Percentiles rank a stretch among this genome's conserved stretches.
Conservation (phyloP, 2,888 invertebrate genomes). For the Nysson spinosus region DNA sequence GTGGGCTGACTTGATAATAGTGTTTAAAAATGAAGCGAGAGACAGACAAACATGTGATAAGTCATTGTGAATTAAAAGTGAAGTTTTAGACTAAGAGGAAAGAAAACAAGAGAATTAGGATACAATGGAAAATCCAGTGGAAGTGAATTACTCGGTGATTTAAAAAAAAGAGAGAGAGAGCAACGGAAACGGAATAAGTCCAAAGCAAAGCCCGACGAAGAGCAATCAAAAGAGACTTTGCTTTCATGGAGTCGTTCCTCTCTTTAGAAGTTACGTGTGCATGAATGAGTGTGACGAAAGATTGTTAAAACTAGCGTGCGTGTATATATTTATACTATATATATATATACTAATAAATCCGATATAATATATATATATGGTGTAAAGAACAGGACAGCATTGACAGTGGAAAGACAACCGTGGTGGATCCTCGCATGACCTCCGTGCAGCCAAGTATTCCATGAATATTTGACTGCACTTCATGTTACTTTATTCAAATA, state of each 20-base stretch:
- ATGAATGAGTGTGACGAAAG: slow-evolving; percentile 67
- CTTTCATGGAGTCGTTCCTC: slow-evolving; percentile 70
- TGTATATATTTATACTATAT: slow-evolving; percentile 76
- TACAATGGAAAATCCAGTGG: slow-evolving; percentile 45
- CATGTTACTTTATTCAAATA: slow-evolving; percentile 76
- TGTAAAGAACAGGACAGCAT: slow-evolving; percentile 67
- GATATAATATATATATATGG: slow-evolving; percentile 71
- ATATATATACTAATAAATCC: slow-evolving; percentile 68
- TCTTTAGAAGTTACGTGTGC: slow-evolving; percentile 67
- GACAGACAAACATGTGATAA: slow-evolving; percentile 75
- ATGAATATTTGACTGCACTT: slow-evolving; percentile 75
- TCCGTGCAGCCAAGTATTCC: slow-evolving; percentile 74
- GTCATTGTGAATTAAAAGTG: slow-evolving; percentile 74
- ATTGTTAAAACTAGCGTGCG: slow-evolving; percentile 74
- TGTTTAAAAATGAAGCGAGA: slow-evolving; percentile 60
- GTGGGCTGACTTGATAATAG: slow-evolving; percentile 74
- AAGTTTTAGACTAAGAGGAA: slow-evolving; percentile 62
- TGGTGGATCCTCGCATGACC: slow-evolving; percentile 74
- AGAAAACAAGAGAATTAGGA: slow-evolving; percentile 44
- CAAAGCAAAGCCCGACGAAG: slow-evolving; percentile 55
- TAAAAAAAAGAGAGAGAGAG: no score
- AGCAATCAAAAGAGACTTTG: slow-evolving; percentile 61
- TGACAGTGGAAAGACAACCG: slow-evolving; percentile 65
- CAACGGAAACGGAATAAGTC: slow-evolving; percentile 34
- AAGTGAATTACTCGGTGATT: slow-evolving; percentile 54